These are phyloP conservation scores for Cacoxenus indagator DNA, from an alignment of 2,888 invertebrate genomes.

Conservation along the genomic window DNA sequence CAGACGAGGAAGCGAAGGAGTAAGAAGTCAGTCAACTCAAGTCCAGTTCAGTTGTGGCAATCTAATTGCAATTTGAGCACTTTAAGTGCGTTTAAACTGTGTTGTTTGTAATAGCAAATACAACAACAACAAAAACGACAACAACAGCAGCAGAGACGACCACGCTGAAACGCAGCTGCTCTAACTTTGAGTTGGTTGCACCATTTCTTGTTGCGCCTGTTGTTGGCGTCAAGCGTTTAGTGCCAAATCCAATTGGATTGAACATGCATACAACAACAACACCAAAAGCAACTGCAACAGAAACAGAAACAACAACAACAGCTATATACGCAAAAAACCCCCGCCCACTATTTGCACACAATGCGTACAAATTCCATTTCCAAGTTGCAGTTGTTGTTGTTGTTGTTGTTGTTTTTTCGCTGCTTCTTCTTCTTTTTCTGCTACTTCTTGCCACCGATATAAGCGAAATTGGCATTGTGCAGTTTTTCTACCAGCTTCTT, in stretches of 20 bases:
- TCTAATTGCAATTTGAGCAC: conserved; percentile 38
- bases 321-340: not conserved
- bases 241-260: conserved; percentile 41
- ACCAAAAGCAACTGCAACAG: conserved; percentile 32
- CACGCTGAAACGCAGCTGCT: conserved; percentile 2
- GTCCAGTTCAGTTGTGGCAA: too few species aligned
- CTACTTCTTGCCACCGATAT: too few species aligned
- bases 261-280: conserved; percentile 29
- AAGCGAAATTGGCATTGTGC: conserved; percentile 21
- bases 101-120: conserved; percentile 43
- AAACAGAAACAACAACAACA: conserved; percentile 27
- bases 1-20: not conserved
- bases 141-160: conserved; percentile 6
- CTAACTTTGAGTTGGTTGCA: not conserved
- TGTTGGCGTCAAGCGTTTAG: conserved; percentile 31
- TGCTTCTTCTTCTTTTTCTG: conserved; percentile 29
- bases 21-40: too few species aligned
- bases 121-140: not conserved
- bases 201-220: not conserved
- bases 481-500: not conserved
- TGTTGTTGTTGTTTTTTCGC: conserved; percentile 1
- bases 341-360: conserved; percentile 14
- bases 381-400: not conserved
- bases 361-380: not conserved
- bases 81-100: conserved; percentile 19